Evolutionary conservation across 2,797 vertebrate species (phyloP), one percentile per base, ranked within the genome.

Genomic region (Tiaroga cobitis): DNA sequence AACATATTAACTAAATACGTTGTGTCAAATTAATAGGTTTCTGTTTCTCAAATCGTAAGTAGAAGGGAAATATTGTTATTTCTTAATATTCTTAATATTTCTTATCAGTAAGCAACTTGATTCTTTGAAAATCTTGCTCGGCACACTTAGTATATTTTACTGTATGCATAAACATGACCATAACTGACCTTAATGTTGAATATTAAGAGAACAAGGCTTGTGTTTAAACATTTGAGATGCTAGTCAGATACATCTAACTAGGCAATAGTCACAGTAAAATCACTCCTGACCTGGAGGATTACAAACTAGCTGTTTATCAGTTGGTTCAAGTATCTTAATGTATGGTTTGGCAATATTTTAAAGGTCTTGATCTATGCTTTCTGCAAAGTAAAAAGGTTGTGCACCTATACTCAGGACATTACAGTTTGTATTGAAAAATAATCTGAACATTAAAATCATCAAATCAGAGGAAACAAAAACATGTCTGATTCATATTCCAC

Each of bases 1-100:
- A 89, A 90, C 85, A 56, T 90, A 84, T 90, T 91, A 93, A 92
- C 89, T 90, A 85, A 93, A 92, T 87, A 88, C 70, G 10, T 80
- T 83, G 74, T 85, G 43, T 76, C 81, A 90, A 89, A 89, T 84
- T 21, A 63, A 46, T 89, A 82, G 54, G n/a, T 86, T 75, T 87
- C 18, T 76, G n/a, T 84, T 75, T 88, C n/a, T 76, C 87, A 92
- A 86, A 87, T 85, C 37, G 4, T 41, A 83, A 21, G 73, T 67
- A 29, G 4, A 75, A 46, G 26, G 39, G 51, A 75, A 76, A 79
- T 59, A 86, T 32, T 82, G 46, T n/a, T 68, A 29, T 1, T 29
- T 29, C 29, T 29, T 29, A 29, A 29, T 29, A 29, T 29, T 29
- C 29, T 29, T 29, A 29, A 61, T 6, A 70, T 76, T 80, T 41